Evolutionary conservation across 2,888 invertebrate genomes (phyloP).

Genomic region (Limnephilus marmoratus): DNA sequence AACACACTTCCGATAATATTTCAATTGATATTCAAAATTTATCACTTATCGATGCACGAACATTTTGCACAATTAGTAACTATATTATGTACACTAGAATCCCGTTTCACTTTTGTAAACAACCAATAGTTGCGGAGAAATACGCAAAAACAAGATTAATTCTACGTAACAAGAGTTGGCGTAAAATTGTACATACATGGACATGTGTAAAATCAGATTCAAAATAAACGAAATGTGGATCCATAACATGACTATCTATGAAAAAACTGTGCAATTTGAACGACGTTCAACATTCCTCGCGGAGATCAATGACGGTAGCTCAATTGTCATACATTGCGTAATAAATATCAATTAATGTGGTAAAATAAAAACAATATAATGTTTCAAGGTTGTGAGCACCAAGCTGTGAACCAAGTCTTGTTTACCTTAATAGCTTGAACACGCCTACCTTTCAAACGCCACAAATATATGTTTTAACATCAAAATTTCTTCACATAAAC

Average conservation of each 20-base stretch:
- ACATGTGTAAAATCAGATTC: conserved; percentile 6
- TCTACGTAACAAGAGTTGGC: conserved; percentile 3
- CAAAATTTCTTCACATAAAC: not conserved
- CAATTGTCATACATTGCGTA: conserved; percentile 49
- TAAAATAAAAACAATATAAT: conserved; percentile 62
- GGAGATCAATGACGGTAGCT: conserved; percentile 12
- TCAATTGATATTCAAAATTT: not conserved
- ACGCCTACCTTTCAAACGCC: conserved; percentile 62
- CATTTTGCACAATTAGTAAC: not conserved
- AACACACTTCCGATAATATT: not conserved
- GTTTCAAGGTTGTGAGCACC: conserved; percentile 62
- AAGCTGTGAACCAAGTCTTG: conserved; percentile 55
- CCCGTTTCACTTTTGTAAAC: not conserved
- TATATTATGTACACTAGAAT: not conserved
- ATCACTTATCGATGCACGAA: not conserved
- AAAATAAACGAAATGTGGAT: not conserved
- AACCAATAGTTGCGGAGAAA: not conserved
- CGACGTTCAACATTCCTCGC: conserved; percentile 3
- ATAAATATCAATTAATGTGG: conserved; percentile 55
- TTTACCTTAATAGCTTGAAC: conserved; percentile 63
- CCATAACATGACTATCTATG: not conserved
- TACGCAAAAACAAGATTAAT: not conserved
- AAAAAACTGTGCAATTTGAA: not conserved
- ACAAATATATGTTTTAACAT: conserved; percentile 47
- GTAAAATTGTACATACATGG: conserved; percentile 13